Conservation (phyloP, 2,113 vertebrate species). For the Paedocypris sp. region DNA sequence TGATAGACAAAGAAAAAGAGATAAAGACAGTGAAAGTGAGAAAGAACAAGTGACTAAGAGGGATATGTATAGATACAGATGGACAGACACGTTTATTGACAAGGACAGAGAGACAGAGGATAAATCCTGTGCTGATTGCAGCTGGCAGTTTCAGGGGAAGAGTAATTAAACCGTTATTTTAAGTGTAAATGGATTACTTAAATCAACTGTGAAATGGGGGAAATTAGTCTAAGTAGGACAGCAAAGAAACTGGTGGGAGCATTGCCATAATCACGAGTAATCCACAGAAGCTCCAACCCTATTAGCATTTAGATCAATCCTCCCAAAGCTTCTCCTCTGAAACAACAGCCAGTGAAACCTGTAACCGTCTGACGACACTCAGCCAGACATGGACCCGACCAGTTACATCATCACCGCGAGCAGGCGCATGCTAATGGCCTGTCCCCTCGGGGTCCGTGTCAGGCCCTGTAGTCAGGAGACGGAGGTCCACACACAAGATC, state of each 20-base stretch:
- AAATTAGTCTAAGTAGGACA: constrained; percentile 6
- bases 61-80: too few relatives aligned
- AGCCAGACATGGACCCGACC: too few relatives aligned
- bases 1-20: too few relatives aligned
- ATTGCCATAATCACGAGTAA: background rate
- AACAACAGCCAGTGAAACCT: too few relatives aligned
- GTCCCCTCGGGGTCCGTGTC: background rate
- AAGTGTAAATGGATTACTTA: constrained; percentile 16
- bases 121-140: too few relatives aligned
- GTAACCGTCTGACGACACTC: too few relatives aligned
- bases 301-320: background rate
- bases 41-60: too few relatives aligned
- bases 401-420: constrained; percentile 7
- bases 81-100: too few relatives aligned
- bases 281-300: background rate
- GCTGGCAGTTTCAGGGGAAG: background rate
- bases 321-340: too few relatives aligned
- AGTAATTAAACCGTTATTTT: constrained; percentile 4
- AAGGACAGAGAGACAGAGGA: too few relatives aligned
- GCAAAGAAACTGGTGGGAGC: background rate
- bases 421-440: background rate
- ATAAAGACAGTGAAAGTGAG: too few relatives aligned
- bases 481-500: background rate
- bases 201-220: constrained; percentile 13
- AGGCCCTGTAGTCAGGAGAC: constrained; percentile 9